Evolutionary conservation across 1,140 invertebrate species (phyloP), one percentile per base, ranked within the genome.

Genomic region (Lutraria rhynchaena): DNA sequence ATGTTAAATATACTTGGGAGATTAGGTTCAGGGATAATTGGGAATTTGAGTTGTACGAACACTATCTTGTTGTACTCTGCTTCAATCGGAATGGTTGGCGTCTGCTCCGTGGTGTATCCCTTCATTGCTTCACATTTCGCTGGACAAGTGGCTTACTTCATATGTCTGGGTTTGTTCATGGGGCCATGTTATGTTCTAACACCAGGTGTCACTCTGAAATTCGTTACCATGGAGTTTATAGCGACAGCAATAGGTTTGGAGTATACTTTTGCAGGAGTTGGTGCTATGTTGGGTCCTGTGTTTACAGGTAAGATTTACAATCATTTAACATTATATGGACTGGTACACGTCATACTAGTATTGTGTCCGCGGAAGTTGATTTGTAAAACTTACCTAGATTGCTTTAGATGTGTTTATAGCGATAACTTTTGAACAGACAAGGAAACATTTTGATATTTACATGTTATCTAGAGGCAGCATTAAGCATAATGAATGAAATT

Each of bases 221-320:
- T 76, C 11, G 27, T 76, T 9, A 35, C 35, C 13, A 29, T 76
- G 1, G 15, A 49, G 11, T 22, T 29, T 33, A 17, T 60, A n/a
- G 57, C 73, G 1, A 49, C 31, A 24, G 60, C 57, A 7, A 29
- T 63, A 4, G 73, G 73, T 3, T 22, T 61, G 17, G 41, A 61
- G 24, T 49, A 60, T 19, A 9, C 41, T 0, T 63, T 61, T 24
- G 22, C 27, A 1, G 58, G 58, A 4, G 17, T 60, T 19, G 73
- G 73, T 13, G 37, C 73, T 9, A 13, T 49, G 9, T n/a, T 76
- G 17, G 73, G 73, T 17, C 73, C 73, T 22, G 15, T 63, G 7
- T 1, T 76, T 11, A 33, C 73, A 49, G 73, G 73, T 76, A 35
- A 75, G 37, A 7, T 7, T 41, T 41, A 41, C n/a, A n/a, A n/a